Evolutionary conservation across 2,888 invertebrate species (phyloP), one percentile per base, ranked within the genome.

Genomic region (Cyrtodaria siliqua): DNA sequence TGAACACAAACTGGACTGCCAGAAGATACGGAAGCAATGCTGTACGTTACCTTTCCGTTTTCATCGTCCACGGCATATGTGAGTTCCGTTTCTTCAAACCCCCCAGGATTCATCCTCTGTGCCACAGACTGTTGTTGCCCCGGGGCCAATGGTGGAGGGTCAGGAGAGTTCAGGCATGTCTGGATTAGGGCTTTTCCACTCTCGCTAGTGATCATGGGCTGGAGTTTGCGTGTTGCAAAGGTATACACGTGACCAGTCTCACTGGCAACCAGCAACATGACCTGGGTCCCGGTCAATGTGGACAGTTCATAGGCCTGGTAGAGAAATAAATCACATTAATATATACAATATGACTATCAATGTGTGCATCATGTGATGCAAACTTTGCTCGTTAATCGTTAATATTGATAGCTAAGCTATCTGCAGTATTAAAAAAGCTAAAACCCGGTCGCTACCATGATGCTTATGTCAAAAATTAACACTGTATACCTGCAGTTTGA

Each of bases 221-320:
- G 98, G 64, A 99, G 95, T 84, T 93, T 92, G 87, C 98, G 95
- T 87, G 99, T 99, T 82, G 99, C 99, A 94, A 99, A 99, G 80
- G 99, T 99, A 94, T 99, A 99, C 91, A 99, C 99, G 94, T 99
- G 99, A 64, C 99, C 99, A 23, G 99, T 99, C 94, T 99, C 99
- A 83, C 98, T 98, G 77, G 99, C 99, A 85, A 99, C 99, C 92
- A 99, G 95, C 90, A 99, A 95, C 99, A 99, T 99, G 93, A 99
- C 99, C 94, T 99, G 99, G 40, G 99, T 99, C 64, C 99, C 99
- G 83, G 99, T 99, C 93, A 99, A 94, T 86, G 99, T 99, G 77
- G 99, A 99, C 91, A 99, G 94, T 94, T 99, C 99, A 95, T 99
- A 99, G 71, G 99, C 99, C 99, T 99, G 95, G 12, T 18, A n/a